Conservation (phyloP, 37 sponge, comb jelly and placozoan genomes). For the Aplysina aerophoba region DNA sequence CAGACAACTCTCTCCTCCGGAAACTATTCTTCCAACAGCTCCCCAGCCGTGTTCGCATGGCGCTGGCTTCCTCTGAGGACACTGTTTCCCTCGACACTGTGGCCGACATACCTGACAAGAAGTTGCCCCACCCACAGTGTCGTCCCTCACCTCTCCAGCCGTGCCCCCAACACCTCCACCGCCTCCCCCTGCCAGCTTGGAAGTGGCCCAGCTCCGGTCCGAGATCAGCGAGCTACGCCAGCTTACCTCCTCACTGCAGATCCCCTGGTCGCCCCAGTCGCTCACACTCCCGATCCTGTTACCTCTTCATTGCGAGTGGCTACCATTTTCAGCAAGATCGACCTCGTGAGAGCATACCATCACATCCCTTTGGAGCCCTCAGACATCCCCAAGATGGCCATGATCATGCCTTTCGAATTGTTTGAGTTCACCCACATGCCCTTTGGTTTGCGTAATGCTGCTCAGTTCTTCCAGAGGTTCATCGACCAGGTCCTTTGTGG, state of each 20-base stretch:
- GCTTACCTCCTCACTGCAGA: background rate
- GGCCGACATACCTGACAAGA: conserved; percentile 65
- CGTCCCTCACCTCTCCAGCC: conserved; percentile 1
- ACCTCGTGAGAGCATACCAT: no score
- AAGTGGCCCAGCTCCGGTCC: conserved; percentile 17
- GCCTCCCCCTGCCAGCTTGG: background rate
- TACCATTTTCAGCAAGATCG: background rate
- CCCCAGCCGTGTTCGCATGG: conserved; percentile 63
- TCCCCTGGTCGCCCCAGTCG: no score
- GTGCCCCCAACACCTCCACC: background rate
- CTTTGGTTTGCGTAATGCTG: no score
- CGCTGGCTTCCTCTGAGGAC: conserved; percentile 46
- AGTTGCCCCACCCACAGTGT: conserved; percentile 48
- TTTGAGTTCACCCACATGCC: no score
- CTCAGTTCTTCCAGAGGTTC: no score
- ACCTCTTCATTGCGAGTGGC: background rate
- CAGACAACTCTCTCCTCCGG: conserved; percentile 35
- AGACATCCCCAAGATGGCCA: no score
- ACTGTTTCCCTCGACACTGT: conserved; percentile 26
- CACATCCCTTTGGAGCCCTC: no score
- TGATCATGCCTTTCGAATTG: no score
- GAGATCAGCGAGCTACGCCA: no score
- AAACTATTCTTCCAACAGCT: conserved; percentile 65
- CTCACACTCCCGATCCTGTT: no score
- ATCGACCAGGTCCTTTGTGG: no score